Conservation (phyloP, 30 jellyfish, hydroid and myxozoan species). For the Mastigias papua region DNA sequence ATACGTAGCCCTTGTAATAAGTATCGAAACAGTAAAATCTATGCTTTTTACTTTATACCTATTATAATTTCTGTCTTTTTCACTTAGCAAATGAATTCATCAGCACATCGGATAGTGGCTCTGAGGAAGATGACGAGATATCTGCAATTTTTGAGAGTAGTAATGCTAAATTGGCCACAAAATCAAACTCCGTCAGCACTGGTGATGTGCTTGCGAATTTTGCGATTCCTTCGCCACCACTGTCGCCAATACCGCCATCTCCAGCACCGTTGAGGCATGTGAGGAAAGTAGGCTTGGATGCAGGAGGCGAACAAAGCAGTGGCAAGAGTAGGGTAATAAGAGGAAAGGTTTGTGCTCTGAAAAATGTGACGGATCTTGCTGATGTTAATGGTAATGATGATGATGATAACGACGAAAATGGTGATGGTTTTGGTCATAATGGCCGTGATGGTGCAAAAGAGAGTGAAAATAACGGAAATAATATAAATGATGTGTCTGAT, state of each 20-base stretch:
- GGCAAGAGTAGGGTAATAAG: neutral
- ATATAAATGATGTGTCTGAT: neutral
- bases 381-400: neutral
- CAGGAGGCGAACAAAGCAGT: neutral
- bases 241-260: slow-evolving; percentile 95
- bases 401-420: neutral
- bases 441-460: neutral
- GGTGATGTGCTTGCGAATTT: slow-evolving; percentile 46
- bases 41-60: too few relatives aligned
- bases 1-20: too few relatives aligned
- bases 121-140: slow-evolving; percentile 51
- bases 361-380: neutral
- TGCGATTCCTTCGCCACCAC: slow-evolving; percentile 86
- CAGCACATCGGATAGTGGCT: slow-evolving; percentile 5
- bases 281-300: neutral
- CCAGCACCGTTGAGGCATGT: slow-evolving; percentile 57
- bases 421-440: neutral
- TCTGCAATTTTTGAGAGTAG: slow-evolving; percentile 30
- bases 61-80: neutral
- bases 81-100: neutral
- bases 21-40: too few relatives aligned
- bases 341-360: neutral
- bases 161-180: neutral
- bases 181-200: slow-evolving; percentile 5
- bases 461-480: neutral